phyloP scores from a whole-genome alignment of 2,797 vertebrate species.

The Poecile montanus region DNA sequence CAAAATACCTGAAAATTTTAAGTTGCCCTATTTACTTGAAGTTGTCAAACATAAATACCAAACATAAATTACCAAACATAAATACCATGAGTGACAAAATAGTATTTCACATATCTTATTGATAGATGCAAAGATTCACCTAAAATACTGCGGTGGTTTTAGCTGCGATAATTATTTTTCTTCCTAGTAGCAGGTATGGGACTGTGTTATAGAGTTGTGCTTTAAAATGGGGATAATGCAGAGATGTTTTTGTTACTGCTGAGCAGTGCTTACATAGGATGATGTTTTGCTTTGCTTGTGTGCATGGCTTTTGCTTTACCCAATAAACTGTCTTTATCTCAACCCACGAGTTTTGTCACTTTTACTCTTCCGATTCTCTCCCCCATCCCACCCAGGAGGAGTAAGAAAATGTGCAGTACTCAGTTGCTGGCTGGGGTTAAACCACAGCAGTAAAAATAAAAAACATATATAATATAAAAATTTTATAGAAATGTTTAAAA shows the following conservation, averaged over 20 bases:
- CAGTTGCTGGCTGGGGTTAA: neutral
- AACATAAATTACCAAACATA: neutral
- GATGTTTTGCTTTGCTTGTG: neutral
- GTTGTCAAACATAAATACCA: neutral
- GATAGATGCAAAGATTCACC: neutral
- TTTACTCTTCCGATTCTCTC: neutral
- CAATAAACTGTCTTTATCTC: neutral
- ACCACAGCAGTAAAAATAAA: neutral
- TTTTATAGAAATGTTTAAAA: too few species aligned
- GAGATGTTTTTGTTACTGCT: neutral
- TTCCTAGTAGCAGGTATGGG: neutral
- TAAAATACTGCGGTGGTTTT: neutral
- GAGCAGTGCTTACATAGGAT: neutral
- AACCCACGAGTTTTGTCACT: neutral
- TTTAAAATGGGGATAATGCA: neutral
- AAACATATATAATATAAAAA: too few species aligned
- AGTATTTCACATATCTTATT: neutral
- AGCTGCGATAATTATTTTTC: neutral
- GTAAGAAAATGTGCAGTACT: neutral
- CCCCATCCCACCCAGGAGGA: neutral
- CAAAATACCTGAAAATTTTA: neutral
- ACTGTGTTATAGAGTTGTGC: neutral
- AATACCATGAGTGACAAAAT: neutral
- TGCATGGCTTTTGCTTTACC: neutral
- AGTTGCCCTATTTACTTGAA: neutral